phyloP scores from a whole-genome alignment of 2,888 invertebrate species.

The Drosophila melanocephala region DNA sequence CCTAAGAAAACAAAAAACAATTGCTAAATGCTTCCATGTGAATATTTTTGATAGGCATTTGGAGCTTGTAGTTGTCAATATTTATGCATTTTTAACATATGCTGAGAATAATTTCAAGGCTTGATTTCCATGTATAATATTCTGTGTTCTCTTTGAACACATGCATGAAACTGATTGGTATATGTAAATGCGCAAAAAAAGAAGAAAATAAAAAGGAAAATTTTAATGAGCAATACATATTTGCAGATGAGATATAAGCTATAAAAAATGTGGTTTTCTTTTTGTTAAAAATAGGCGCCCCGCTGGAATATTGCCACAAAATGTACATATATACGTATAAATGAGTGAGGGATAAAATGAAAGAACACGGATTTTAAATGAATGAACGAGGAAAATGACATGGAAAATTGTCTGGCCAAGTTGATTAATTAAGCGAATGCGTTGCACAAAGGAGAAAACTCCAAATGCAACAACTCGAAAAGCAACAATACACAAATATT shows the following conservation, averaged over 20 bases:
- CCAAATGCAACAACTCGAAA: conserved; percentile 29
- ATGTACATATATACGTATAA: not conserved
- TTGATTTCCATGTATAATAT: conserved; percentile 1
- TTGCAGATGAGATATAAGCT: conserved; percentile 2
- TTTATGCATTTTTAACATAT: not conserved
- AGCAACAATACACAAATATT: conserved; percentile 32
- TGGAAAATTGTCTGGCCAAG: conserved; percentile 32
- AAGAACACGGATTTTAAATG: conserved; percentile 48
- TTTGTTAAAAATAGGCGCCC: conserved; percentile 25
- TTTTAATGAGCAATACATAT: conserved; percentile 21
- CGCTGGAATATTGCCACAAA: conserved; percentile 43
- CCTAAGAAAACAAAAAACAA: not conserved
- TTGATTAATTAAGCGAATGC: conserved; percentile 47
- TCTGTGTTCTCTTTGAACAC: not conserved
- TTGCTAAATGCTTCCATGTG: not conserved
- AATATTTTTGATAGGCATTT: not conserved
- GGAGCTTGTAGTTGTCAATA: not conserved
- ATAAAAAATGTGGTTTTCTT: conserved; percentile 19
- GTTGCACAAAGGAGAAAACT: conserved; percentile 40
- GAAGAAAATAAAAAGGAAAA: conserved; percentile 5
- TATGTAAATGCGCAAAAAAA: conserved; percentile 7
- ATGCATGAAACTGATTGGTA: conserved; percentile 33
- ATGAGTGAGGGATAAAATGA: not conserved
- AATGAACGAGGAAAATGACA: conserved; percentile 43
- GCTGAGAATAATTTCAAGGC: not conserved